Evolutionary conservation across 2,797 vertebrate genomes (phyloP).

Genomic region (Fistularia commersonii): DNA sequence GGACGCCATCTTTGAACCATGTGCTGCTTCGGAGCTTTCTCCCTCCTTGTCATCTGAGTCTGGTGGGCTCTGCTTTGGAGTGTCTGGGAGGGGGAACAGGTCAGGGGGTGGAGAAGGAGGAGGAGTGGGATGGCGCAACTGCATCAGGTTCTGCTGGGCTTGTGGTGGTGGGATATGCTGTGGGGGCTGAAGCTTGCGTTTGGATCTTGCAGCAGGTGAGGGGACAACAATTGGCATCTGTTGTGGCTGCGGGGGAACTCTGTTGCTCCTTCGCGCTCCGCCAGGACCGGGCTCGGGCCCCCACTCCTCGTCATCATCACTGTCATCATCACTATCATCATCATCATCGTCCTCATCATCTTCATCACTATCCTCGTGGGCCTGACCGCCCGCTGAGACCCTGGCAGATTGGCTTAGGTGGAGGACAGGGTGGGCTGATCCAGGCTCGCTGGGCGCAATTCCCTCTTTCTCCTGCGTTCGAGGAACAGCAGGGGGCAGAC

Average conservation of each 20-base stretch:
- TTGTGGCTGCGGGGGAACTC: slow-evolving; percentile 38
- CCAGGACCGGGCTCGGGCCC: slow-evolving; percentile 57
- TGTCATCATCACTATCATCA: slow-evolving; percentile 53
- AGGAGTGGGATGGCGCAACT: slow-evolving; percentile 72
- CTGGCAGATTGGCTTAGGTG: slow-evolving; percentile 70
- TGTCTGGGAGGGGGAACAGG: slow-evolving; percentile 77
- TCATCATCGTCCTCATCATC: slow-evolving; percentile 61
- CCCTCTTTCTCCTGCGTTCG: slow-evolving; percentile 73
- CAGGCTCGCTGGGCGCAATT: slow-evolving; percentile 57
- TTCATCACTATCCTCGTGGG: slow-evolving; percentile 65
- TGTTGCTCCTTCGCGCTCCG: slow-evolving; percentile 43
- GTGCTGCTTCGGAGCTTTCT: slow-evolving; percentile 26
- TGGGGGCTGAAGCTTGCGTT: slow-evolving; percentile 77
- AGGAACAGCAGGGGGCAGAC: slow-evolving; percentile 56
- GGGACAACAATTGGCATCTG: slow-evolving; percentile 48
- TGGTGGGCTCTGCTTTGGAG: slow-evolving; percentile 80
- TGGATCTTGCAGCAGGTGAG: slow-evolving; percentile 55
- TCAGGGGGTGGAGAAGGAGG: slow-evolving; percentile 80
- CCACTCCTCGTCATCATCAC: slow-evolving; percentile 66
- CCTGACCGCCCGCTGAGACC: slow-evolving; percentile 32
- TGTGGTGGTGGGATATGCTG: slow-evolving; percentile 78
- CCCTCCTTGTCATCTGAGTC: slow-evolving; percentile 67
- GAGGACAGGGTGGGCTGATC: slow-evolving; percentile 62
- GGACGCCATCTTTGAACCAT: slow-evolving; percentile 21
- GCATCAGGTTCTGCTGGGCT: slow-evolving; percentile 69